phyloP scores from a whole-genome alignment of 2,113 vertebrate species.

The Cercopithecus mona region DNA sequence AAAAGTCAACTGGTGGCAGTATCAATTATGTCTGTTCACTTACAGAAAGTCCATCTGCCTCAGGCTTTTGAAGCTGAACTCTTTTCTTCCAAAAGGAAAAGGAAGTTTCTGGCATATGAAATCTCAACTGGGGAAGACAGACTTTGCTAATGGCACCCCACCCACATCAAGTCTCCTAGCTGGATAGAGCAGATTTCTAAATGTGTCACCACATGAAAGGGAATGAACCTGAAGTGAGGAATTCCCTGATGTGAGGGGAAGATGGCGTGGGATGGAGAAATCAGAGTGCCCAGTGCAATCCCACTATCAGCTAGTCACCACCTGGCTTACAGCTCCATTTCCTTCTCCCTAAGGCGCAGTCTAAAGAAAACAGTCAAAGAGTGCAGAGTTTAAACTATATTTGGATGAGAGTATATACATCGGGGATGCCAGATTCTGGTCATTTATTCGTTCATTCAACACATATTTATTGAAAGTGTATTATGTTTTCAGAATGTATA shows the following conservation, averaged over 20 bases:
- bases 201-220: background rate
- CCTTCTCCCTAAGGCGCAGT: background rate
- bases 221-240: background rate
- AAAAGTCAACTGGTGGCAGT: background rate
- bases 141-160: background rate
- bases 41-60: background rate
- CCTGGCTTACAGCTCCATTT: background rate
- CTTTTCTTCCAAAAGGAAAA: constrained; percentile 9
- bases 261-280: background rate
- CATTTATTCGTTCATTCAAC: background rate
- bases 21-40: background rate
- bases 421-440: background rate
- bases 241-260: background rate
- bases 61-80: background rate
- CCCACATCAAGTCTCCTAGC: background rate
- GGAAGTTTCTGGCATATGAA: background rate
- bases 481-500: background rate
- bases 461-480: background rate
- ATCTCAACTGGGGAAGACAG: background rate
- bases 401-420: background rate
- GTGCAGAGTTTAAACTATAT: background rate
- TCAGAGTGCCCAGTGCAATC: background rate
- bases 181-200: background rate
- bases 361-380: background rate
- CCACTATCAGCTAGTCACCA: background rate